Evolutionary conservation across 2,113 vertebrate genomes (phyloP).

Genomic region (Acinonyx jubatus): DNA sequence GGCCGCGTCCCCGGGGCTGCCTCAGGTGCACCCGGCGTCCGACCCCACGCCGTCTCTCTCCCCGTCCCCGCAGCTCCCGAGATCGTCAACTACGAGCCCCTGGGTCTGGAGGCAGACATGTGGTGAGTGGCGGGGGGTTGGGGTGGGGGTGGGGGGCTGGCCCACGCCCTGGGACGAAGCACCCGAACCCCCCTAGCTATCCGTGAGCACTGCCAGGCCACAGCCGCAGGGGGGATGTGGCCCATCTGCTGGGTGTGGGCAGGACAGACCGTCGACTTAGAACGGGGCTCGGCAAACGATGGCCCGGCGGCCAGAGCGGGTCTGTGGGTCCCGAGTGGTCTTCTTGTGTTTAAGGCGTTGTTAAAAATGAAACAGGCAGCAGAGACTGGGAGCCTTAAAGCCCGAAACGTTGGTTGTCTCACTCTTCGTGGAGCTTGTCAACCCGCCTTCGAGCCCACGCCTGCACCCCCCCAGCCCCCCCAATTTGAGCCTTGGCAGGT

Average conservation of each 20-base stretch:
- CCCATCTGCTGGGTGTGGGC: accelerated
- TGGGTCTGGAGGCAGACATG: slow-evolving; percentile 98
- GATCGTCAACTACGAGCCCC: slow-evolving; percentile 98
- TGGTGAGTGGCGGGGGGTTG: slow-evolving; percentile 88
- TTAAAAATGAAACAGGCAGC: background rate
- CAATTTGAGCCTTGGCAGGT: background rate
- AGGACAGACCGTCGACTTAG: no score
- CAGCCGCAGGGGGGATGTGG: background rate
- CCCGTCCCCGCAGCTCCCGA: slow-evolving; percentile 90
- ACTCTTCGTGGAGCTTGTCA: background rate
- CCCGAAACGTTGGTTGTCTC: background rate
- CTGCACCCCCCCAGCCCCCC: accelerated
- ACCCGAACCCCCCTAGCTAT: accelerated
- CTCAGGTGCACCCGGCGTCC: accelerated
- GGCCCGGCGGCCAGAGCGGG: accelerated
- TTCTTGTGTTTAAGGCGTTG: background rate
- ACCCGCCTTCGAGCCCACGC: accelerated
- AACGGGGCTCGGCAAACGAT: background rate
- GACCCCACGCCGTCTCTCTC: background rate
- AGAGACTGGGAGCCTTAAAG: accelerated
- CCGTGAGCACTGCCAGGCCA: background rate
- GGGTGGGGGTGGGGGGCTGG: background rate
- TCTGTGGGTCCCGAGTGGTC: background rate
- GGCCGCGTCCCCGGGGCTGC: background rate
- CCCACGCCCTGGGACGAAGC: no score